These are phyloP conservation scores for Oryzias celebensis DNA, from an alignment of 2,113 vertebrate genomes.

Conservation along the genomic window DNA sequence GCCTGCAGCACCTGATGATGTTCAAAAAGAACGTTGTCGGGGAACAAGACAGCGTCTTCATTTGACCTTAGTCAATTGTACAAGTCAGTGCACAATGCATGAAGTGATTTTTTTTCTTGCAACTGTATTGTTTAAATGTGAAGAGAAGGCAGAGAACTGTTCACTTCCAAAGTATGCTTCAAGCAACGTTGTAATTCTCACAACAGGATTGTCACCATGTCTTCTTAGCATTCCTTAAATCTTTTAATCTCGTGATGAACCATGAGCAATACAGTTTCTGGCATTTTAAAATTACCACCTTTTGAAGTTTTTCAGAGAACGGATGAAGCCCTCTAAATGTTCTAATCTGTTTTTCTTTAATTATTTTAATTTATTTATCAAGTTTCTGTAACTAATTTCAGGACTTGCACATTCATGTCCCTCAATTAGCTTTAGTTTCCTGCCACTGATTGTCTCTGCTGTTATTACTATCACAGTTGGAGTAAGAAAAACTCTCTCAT, in stretches of 20 bases:
- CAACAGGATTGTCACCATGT: not conserved
- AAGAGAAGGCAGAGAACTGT: not conserved
- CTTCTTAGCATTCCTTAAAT: not conserved
- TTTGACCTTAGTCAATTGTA: not conserved
- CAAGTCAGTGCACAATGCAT: not conserved
- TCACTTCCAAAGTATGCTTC: not conserved
- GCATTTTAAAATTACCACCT: too few species aligned
- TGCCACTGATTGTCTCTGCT: too few species aligned
- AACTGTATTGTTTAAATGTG: not conserved
- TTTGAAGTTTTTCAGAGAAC: too few species aligned
- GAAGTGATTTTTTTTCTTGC: not conserved
- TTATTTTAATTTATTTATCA: too few species aligned
- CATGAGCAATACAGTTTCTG: not conserved
- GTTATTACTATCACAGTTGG: too few species aligned
- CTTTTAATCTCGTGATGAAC: not conserved
- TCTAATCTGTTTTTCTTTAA: too few species aligned
- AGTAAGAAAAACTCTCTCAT: too few species aligned
- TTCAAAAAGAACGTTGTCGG: not conserved
- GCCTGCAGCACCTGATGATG: not conserved
- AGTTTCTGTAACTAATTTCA: too few species aligned
- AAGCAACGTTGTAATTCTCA: not conserved
- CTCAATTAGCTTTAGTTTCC: too few species aligned
- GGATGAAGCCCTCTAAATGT: too few species aligned
- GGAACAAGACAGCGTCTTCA: not conserved
- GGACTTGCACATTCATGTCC: too few species aligned